Percentiles rank a stretch among this genome's conserved stretches.
Evolutionary conservation across 1,140 invertebrate species (phyloP).

Genomic region (Lineus longissimus): DNA sequence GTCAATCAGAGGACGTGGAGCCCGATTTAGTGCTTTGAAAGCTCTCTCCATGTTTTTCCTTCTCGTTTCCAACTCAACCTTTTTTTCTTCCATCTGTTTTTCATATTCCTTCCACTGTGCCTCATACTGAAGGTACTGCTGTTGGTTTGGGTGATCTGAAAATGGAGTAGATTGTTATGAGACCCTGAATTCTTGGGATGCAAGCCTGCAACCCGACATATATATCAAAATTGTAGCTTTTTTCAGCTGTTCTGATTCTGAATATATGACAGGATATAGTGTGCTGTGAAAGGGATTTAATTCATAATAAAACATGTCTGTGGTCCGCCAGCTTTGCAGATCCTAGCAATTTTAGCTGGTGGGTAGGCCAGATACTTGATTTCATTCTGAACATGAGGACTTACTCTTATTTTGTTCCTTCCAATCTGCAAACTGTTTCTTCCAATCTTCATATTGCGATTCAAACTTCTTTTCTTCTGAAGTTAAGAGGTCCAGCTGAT

Average conservation of each 20-base stretch:
- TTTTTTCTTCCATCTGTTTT: constrained; percentile 46
- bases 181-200: background rate
- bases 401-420: constrained; percentile 51
- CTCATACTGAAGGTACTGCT: constrained; percentile 52
- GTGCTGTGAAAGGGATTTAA: no score
- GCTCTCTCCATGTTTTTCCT: constrained; percentile 23
- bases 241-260: no score
- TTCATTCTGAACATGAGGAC: background rate
- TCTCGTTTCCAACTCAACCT: constrained; percentile 25
- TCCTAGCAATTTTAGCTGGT: no score
- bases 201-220: no score
- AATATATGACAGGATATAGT: background rate
- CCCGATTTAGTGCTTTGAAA: no score
- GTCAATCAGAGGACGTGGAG: background rate
- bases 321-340: no score
- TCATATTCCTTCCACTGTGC: constrained; percentile 51
- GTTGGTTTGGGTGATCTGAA: constrained; percentile 53
- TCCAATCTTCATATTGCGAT: constrained; percentile 50
- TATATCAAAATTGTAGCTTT: no score
- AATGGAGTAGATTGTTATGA: constrained; percentile 8
- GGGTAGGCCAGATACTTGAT: no score
- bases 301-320: no score
- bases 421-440: constrained; percentile 53
- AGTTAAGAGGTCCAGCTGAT: constrained; percentile 24
- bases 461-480: constrained; percentile 49